Evolutionary conservation across 2,113 vertebrate genomes (phyloP), one percentile per base, ranked within the genome.

Genomic region (Thunnus maccoyii): DNA sequence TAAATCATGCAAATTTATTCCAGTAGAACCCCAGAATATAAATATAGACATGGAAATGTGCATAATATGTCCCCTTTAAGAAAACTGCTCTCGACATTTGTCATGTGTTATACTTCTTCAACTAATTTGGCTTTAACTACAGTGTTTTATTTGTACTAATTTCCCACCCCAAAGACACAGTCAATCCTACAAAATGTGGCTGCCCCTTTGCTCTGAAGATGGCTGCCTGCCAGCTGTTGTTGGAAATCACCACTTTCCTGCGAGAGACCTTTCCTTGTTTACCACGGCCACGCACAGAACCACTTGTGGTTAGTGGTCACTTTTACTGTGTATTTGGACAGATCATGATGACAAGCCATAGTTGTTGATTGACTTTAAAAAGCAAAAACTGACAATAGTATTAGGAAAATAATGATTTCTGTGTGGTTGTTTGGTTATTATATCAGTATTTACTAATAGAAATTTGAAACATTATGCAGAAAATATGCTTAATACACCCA

Each of bases 131-230:
- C 36, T 41, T 41, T 41, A 41, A 41, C 36, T 8, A 41, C 36
- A 41, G 36, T 41, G 36, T 41, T 41, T 41, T 41, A 10, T 41
- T 41, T 41, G 36, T 9, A 41, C 36, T 41, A 8, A 41, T 68
- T 15, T 25, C 13, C 54, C 10, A 5, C 57, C 50, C 65, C 55
- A 60, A 90, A 99, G 98, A 98, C 90, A 99, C 98, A 6, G 98
- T 99, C 83, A 99, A 99, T 87, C 98, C 98, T 1, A 98, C 98
- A 27, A 99, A 98, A 92, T 99, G 98, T 22, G 97, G 96, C 86
- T 99, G 98, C 77, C 98, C 98, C 51, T 99, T 99, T 90, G 97
- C 98, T 20, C 94, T 99, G 77, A 99, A 99, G 94, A 99, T 99
- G 98, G 96, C 98, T 1, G 98, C 98, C 12, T 99, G 98, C 69